These are phyloP conservation scores for Acrocephalus arundinaceus DNA, from an alignment of 2,113 vertebrate species.

Conservation along the genomic window DNA sequence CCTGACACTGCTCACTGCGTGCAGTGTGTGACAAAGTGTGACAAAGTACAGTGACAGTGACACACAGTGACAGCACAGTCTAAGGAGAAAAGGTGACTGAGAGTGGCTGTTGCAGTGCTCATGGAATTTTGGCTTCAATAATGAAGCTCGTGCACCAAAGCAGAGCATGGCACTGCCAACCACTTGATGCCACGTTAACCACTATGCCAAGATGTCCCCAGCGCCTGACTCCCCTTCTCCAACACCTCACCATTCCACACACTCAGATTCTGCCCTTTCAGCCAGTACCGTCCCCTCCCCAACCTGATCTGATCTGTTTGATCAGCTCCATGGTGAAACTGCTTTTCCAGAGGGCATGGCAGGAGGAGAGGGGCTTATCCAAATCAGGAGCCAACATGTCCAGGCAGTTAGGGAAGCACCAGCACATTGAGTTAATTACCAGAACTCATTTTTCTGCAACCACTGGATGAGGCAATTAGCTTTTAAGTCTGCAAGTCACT, in stretches of 20 bases:
- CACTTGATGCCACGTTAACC: rapidly evolving
- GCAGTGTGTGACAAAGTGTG: background rate
- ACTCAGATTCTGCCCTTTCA: background rate
- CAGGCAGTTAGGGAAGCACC: background rate
- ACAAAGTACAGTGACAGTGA: background rate
- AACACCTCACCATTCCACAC: background rate
- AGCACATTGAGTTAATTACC: background rate
- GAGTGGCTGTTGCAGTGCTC: background rate
- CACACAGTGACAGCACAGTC: background rate
- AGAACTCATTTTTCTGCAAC: background rate
- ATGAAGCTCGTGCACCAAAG: background rate
- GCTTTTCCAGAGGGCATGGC: background rate
- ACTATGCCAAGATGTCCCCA: rapidly evolving
- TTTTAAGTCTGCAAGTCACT: background rate
- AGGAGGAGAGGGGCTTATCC: background rate
- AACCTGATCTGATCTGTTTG: background rate
- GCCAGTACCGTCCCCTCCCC: background rate
- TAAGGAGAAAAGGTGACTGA: rapidly evolving
- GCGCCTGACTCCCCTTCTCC: background rate
- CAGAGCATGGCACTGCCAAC: background rate
- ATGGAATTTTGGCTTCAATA: background rate
- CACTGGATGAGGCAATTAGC: background rate
- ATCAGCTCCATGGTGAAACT: background rate
- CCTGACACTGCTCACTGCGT: background rate
- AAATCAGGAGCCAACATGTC: background rate